Percentiles rank a stretch among this genome's conserved stretches.
Evolutionary conservation across 2,797 vertebrate species (phyloP).

Genomic region (Brotula barbata): DNA sequence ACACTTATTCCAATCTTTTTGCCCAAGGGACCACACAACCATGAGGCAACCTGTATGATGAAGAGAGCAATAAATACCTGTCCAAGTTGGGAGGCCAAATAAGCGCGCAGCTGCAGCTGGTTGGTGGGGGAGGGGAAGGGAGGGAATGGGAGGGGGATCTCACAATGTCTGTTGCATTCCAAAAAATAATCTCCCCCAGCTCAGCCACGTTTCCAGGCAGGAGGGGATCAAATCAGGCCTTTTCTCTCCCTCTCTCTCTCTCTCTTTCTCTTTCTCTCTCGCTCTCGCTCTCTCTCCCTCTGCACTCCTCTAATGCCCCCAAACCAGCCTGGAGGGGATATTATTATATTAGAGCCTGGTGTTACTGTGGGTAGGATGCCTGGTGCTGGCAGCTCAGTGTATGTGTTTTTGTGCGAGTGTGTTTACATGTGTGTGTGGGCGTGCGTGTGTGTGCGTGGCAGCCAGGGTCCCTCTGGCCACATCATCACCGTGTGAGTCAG

Average conservation of each 20-base stretch:
- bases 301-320: conserved; percentile 74
- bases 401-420: conserved; percentile 36
- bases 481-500: conserved; percentile 78
- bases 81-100: conserved; percentile 78
- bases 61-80: conserved; percentile 84
- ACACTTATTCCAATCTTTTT: conserved; percentile 76
- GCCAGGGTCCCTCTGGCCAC: conserved; percentile 76
- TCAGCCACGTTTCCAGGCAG: conserved; percentile 78
- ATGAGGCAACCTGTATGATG: conserved; percentile 76
- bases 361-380: conserved; percentile 65
- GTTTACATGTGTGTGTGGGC: conserved; percentile 56
- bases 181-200: conserved; percentile 79
- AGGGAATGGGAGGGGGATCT: conserved; percentile 69
- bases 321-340: conserved; percentile 73
- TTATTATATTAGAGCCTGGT: conserved; percentile 74
- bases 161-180: conserved; percentile 81
- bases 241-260: conserved; percentile 65
- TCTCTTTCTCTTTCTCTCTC: conserved; percentile 69
- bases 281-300: conserved; percentile 69
- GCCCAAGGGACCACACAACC: conserved; percentile 76
- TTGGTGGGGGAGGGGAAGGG: conserved; percentile 59
- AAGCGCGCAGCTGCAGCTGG: conserved; percentile 76
- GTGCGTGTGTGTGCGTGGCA: conserved; percentile 59
- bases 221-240: conserved; percentile 75
- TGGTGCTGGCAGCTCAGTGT: conserved; percentile 66